These are phyloP conservation scores for Barbus barbus DNA, from an alignment of 2,113 vertebrate genomes.

Conservation along the genomic window DNA sequence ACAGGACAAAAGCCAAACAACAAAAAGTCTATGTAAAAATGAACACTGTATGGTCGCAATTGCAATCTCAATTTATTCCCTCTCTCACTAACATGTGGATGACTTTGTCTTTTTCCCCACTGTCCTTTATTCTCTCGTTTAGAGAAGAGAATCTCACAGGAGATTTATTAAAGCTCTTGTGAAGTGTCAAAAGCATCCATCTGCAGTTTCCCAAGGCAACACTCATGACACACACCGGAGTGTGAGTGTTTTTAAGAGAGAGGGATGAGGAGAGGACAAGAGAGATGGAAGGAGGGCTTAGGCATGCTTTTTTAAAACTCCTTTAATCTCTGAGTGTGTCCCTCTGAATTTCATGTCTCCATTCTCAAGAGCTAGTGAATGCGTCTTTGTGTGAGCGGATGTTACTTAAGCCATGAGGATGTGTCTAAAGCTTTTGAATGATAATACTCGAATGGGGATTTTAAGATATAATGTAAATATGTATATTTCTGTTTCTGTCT, in stretches of 20 bases:
- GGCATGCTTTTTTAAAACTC: slow-evolving; percentile 36
- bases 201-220: slow-evolving; percentile 26
- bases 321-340: slow-evolving; percentile 27
- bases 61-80: not conserved
- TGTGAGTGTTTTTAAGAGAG: slow-evolving; percentile 19
- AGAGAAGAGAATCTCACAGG: slow-evolving; percentile 58
- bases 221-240: slow-evolving; percentile 1
- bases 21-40: not conserved
- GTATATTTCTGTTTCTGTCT: not conserved
- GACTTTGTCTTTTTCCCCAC: slow-evolving; percentile 31
- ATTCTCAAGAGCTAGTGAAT: not conserved
- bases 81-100: slow-evolving; percentile 5
- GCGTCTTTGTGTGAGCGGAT: not conserved
- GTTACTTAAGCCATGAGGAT: slow-evolving; percentile 5
- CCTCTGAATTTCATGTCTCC: slow-evolving; percentile 9
- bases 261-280: slow-evolving; percentile 31
- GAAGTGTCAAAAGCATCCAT: slow-evolving; percentile 57
- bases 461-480: not conserved
- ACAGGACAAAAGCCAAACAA: not conserved
- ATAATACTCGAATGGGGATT: not conserved
- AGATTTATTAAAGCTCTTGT: slow-evolving; percentile 62
- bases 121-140: slow-evolving; percentile 54
- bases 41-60: not conserved
- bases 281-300: slow-evolving; percentile 24
- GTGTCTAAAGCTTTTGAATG: slow-evolving; percentile 21